Base-by-base conservation (phyloP, 2,113 vertebrate species). In the Carettochelys insculpta region DNA sequence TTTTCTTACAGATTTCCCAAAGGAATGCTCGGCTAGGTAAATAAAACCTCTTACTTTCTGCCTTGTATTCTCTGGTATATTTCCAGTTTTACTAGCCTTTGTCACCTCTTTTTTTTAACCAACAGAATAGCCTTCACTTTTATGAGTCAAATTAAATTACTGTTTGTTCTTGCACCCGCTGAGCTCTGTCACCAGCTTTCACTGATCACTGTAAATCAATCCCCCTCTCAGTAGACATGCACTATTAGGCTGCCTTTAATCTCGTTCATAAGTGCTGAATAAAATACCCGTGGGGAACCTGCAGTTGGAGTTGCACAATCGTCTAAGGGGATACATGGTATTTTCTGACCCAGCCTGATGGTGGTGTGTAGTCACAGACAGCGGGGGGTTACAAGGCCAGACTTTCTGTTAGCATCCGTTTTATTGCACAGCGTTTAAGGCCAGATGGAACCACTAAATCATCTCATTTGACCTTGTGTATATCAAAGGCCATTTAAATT, bases 21-120 rank as follows among this genome's bases (percentile, higher is more conserved):
- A 96, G 91, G 85, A 97, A 96, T 85, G 95, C 97, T 90, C 95
- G 97, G 89, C 96, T 98, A 96, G 97, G 98, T 98, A 97, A 97
- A 94, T 89, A 52, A 43, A 45, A 47, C 50, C 4, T 41, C 43
- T n/a, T 8, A 20, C 53, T 82, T 82, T 31, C 29, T 82, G 5
- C 20, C 10, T 47, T 61, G 41, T 19, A 71, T n/a, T 85, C 77
- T 77, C 58, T 47, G 56, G 22, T 53, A 84, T 22, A 1, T 80
- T 91, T 54, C 54, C 58, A 8, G 83, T 75, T 43, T 43, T 45
- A 75, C 22, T 25, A 45, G 38, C 41, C 6, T 41, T 73, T 24
- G 22, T 43, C 38, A 43, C 41, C 34, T 25, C 51, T 68, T 1
- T 2, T 22, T 24, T 53, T 53, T 41, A 41, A 51, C 11, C 9